These are phyloP conservation scores for Proterorhinus semilunaris DNA, from an alignment of 2,113 vertebrate genomes.

Conservation along the genomic window DNA sequence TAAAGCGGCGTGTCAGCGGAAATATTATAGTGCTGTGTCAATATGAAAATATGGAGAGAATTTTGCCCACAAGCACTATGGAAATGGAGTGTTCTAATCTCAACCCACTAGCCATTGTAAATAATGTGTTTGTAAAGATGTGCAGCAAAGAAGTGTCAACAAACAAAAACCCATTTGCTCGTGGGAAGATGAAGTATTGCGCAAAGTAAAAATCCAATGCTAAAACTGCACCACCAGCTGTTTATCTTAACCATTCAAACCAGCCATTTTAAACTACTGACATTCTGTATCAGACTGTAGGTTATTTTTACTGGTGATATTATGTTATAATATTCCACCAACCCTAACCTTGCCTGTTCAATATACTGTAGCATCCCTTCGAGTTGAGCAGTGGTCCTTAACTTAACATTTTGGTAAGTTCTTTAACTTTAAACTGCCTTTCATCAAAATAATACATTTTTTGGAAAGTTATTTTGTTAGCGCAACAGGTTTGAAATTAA, in stretches of 20 bases:
- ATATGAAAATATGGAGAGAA: constrained; percentile 2
- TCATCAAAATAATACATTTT: not conserved
- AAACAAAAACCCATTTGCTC: not conserved
- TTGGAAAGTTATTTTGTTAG: not conserved
- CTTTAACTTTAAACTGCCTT: no score
- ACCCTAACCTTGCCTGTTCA: no score
- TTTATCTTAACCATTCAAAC: no score
- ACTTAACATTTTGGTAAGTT: no score
- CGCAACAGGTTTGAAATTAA: not conserved
- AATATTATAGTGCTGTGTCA: constrained; percentile 14
- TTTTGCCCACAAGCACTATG: not conserved
- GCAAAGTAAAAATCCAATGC: no score
- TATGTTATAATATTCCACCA: no score
- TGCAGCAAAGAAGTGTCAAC: not conserved
- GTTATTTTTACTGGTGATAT: no score
- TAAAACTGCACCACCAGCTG: no score
- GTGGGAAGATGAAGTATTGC: not conserved
- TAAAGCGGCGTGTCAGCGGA: constrained; percentile 4
- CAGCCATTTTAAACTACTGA: no score
- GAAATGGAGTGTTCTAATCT: constrained; percentile 1
- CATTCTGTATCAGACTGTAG: no score
- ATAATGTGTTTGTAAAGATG: not conserved
- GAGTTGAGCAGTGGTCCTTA: no score
- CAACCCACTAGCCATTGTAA: not conserved
- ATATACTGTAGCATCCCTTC: no score